Evolutionary conservation across 2,113 vertebrate genomes (phyloP).

Genomic region (Neodon shergylaensis): DNA sequence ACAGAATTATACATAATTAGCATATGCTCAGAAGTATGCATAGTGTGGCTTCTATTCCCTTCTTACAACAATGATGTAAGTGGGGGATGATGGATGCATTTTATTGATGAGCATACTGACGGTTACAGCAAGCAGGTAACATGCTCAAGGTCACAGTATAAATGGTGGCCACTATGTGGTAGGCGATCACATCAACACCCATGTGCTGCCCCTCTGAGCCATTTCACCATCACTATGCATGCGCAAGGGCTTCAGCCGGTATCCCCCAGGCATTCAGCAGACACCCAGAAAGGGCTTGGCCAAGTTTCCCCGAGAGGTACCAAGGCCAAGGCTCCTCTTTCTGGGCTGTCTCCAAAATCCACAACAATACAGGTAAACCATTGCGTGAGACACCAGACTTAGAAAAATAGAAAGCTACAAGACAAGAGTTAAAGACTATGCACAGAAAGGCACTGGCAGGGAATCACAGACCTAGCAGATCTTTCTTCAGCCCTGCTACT

Average conservation of each 20-base stretch:
- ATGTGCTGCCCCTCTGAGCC: neutral
- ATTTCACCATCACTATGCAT: neutral
- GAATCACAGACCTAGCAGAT: neutral
- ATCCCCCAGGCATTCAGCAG: neutral
- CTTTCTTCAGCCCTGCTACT: neutral
- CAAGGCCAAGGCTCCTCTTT: neutral
- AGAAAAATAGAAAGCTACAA: neutral
- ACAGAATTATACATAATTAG: neutral
- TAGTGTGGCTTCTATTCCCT: neutral
- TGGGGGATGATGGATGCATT: neutral
- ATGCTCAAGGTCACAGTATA: neutral
- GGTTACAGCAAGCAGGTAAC: neutral
- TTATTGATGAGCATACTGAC: neutral
- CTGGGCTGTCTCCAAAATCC: neutral
- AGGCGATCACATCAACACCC: neutral
- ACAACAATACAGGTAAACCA: too few species aligned
- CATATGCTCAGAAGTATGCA: neutral
- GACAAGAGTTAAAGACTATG: neutral
- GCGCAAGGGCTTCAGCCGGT: too few species aligned
- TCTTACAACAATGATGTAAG: neutral
- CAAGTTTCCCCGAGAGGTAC: neutral
- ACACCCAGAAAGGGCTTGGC: neutral
- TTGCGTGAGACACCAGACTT: neutral
- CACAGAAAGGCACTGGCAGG: neutral
- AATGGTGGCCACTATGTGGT: neutral